Evolutionary conservation across 2,113 vertebrate species (phyloP), one percentile per base, ranked within the genome.

Genomic region (Thymallus thymallus): DNA sequence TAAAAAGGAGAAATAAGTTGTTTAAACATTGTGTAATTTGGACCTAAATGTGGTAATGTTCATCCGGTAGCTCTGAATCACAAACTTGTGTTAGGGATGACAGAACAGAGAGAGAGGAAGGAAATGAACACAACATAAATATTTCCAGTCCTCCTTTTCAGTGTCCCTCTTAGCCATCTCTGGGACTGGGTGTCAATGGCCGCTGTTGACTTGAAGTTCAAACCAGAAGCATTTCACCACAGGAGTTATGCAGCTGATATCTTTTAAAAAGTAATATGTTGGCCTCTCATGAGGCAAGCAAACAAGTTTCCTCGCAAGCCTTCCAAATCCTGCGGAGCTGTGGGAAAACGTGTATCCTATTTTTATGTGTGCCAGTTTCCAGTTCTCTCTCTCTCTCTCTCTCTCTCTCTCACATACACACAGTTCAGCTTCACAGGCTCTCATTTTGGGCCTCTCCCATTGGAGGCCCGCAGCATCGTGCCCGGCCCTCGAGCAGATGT

Each of bases 321-420:
- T 77, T 80, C 75, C 67, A 80, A 84, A 76, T 48, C 69, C 51
- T 75, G 61, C 60, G 73, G 66, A 74, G 68, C 45, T 14, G 26
- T 83, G 65, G 69, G 24, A 74, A 78, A 76, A 71, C 7, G 26
- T 6, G 26, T 61, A 81, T 77, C 65, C 80, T 88, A 85, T 90
- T 88, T 91, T 88, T 79, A 80, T 69, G 56, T 79, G 78, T 71
- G 76, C 81, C 67, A 84, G 84, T 85, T 88, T 86, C 73, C 78
- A 83, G 76, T 86, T 88, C 69, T 72, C 48, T 18, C 16, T 18
- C 16, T 16, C 48, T 16, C 48, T 51, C 48, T 51, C 48, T 16
- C 41, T 6, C 41, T 6, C 41, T 6, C 41, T 6, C 41, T 6
- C 48, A 18, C 14, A 18, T 16, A 51, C 14, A 51, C 48, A 51